phyloP scores from a whole-genome alignment of 2,888 invertebrate genomes.

The Lasioglossum leucozonium region DNA sequence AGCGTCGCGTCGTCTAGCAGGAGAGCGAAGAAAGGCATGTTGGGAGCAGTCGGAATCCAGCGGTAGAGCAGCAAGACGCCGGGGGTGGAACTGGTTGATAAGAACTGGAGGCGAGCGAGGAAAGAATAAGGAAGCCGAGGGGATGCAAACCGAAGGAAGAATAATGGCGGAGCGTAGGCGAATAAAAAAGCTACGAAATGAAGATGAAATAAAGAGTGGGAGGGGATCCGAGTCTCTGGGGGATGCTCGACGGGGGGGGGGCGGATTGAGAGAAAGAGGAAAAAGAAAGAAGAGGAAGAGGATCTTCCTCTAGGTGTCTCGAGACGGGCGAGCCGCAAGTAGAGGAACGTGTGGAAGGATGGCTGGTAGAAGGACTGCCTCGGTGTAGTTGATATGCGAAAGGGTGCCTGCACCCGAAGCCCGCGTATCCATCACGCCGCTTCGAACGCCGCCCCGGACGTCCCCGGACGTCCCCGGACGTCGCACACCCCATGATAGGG shows the following conservation, averaged over 20 bases:
- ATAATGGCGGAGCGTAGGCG: slow-evolving; percentile 29
- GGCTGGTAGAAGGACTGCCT: slow-evolving; percentile 30
- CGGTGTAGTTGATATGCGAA: slow-evolving; percentile 70
- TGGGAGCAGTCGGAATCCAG: background rate
- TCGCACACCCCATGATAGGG: slow-evolving; percentile 55
- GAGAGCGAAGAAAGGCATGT: background rate
- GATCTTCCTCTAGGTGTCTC: slow-evolving; percentile 27
- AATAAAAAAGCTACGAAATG: background rate
- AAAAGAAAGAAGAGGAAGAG: slow-evolving; percentile 5
- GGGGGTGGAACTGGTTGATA: background rate
- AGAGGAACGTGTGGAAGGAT: slow-evolving; percentile 56
- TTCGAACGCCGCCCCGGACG: slow-evolving; percentile 51
- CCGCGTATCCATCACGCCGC: slow-evolving; percentile 72
- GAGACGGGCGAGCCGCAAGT: slow-evolving; percentile 52
- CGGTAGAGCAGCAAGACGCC: background rate
- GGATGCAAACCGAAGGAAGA: slow-evolving; percentile 37
- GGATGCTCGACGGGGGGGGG: background rate
- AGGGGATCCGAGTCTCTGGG: background rate
- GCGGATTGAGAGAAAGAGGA: too few species aligned
- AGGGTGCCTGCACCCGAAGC: slow-evolving; percentile 57
- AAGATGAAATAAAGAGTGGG: slow-evolving; percentile 4
- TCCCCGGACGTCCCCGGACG: slow-evolving; percentile 40
- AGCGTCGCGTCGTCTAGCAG: background rate
- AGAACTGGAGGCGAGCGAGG: slow-evolving; percentile 19
- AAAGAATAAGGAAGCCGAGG: slow-evolving; percentile 27